Conservation (phyloP, 2,797 vertebrate species). For the Iguana delicatissima region DNA sequence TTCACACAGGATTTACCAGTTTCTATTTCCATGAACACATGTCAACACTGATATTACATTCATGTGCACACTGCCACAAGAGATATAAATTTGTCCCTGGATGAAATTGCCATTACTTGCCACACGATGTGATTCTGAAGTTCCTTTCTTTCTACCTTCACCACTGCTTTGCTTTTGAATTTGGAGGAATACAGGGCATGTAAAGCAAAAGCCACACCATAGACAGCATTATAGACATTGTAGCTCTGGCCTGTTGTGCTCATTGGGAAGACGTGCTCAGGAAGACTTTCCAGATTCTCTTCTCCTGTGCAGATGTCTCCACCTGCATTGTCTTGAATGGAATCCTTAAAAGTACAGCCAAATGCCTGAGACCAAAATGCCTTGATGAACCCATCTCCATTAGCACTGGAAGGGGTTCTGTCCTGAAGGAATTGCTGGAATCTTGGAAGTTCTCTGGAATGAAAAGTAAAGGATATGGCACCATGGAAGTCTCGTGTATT, state of each 20-base stretch:
- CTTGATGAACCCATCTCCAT: conserved; percentile 1
- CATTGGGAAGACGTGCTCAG: neutral
- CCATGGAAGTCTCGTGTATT: neutral
- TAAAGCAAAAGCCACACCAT: conserved; percentile 1
- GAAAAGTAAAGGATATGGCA: neutral
- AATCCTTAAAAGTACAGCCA: neutral
- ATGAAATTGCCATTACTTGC: neutral
- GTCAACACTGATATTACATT: too few species aligned
- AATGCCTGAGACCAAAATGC: conserved; percentile 1
- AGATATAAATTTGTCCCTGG: too few species aligned
- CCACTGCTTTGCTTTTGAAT: neutral
- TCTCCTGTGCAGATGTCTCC: neutral
- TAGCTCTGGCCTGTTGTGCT: neutral
- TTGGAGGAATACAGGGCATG: neutral
- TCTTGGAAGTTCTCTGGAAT: neutral
- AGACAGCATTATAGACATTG: neutral
- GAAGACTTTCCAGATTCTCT: neutral
- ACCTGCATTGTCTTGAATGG: neutral
- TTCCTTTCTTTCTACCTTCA: neutral
- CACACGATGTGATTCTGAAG: accelerated
- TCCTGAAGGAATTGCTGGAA: neutral
- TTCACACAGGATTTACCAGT: too few species aligned
- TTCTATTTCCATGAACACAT: too few species aligned
- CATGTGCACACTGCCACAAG: too few species aligned
- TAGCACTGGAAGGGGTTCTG: neutral